phyloP scores from a whole-genome alignment of 1,140 invertebrate species.

The Tetramorium alpestre region DNA sequence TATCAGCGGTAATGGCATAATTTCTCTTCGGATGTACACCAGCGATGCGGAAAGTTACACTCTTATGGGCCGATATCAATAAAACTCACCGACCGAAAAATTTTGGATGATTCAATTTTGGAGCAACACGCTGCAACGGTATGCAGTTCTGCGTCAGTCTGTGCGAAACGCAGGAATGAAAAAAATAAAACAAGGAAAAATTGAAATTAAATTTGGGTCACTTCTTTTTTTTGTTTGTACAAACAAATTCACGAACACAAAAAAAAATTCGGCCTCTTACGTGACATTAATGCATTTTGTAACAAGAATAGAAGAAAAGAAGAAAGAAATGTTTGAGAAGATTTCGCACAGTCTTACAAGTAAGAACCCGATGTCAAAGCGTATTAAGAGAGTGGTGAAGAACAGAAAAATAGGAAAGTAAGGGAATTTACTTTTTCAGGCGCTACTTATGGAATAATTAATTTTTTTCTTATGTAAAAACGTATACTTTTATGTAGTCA shows the following conservation, averaged over 20 bases:
- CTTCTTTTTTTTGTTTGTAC: background rate
- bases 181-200: background rate
- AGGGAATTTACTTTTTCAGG: background rate
- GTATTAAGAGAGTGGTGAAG: background rate
- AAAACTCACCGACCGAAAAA: constrained; percentile 8
- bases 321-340: background rate
- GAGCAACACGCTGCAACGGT: background rate
- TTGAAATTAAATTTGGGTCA: constrained; percentile 16
- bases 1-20: background rate
- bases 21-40: background rate
- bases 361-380: background rate
- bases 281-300: background rate
- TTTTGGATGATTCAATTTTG: constrained; percentile 27
- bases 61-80: background rate
- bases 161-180: background rate
- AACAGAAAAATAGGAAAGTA: background rate
- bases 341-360: background rate
- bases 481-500: background rate
- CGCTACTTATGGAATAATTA: background rate
- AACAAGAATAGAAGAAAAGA: background rate
- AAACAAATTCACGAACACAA: background rate
- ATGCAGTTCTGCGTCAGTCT: background rate
- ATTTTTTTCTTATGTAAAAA: background rate
- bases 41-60: background rate
- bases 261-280: background rate